Evolutionary conservation across 2,113 vertebrate species (phyloP).

Genomic region (Catharus fuscescens): DNA sequence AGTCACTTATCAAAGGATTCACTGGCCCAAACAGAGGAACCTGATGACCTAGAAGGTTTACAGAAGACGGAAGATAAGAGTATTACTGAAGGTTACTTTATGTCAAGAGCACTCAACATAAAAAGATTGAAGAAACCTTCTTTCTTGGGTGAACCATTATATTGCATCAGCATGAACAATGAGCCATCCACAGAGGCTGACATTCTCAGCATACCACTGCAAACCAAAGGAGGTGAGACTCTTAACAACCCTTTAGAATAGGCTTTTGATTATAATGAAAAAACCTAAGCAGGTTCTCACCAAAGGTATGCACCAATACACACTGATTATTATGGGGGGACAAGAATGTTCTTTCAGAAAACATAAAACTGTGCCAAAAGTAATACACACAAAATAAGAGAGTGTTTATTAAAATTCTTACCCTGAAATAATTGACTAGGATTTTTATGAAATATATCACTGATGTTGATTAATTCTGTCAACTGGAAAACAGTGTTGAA

Average conservation of each 20-base stretch:
- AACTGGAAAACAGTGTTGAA: slow-evolving; percentile 33
- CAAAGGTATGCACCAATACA: slow-evolving; percentile 34
- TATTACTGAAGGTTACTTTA: slow-evolving; percentile 72
- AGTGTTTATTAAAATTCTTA: slow-evolving; percentile 25
- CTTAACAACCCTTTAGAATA: slow-evolving; percentile 46
- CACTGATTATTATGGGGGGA: background rate
- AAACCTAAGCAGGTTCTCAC: slow-evolving; percentile 34
- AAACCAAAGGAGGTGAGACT: slow-evolving; percentile 70
- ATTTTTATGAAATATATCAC: slow-evolving; percentile 16
- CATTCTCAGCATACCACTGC: slow-evolving; percentile 63
- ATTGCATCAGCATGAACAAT: slow-evolving; percentile 49
- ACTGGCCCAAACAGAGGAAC: slow-evolving; percentile 52
- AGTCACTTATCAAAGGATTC: slow-evolving; percentile 50
- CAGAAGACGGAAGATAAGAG: slow-evolving; percentile 42
- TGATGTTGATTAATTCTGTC: slow-evolving; percentile 54
- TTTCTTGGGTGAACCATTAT: slow-evolving; percentile 74
- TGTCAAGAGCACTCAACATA: slow-evolving; percentile 75
- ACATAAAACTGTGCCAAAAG: background rate
- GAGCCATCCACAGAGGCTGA: slow-evolving; percentile 52
- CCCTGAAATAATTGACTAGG: background rate
- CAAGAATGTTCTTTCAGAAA: background rate
- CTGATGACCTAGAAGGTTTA: slow-evolving; percentile 56
- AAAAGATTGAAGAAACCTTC: slow-evolving; percentile 72
- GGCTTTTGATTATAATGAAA: slow-evolving; percentile 58
- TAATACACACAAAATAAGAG: background rate